Evolutionary conservation across 1,140 invertebrate genomes (phyloP).

Genomic region (Drosophila ercepeae): DNA sequence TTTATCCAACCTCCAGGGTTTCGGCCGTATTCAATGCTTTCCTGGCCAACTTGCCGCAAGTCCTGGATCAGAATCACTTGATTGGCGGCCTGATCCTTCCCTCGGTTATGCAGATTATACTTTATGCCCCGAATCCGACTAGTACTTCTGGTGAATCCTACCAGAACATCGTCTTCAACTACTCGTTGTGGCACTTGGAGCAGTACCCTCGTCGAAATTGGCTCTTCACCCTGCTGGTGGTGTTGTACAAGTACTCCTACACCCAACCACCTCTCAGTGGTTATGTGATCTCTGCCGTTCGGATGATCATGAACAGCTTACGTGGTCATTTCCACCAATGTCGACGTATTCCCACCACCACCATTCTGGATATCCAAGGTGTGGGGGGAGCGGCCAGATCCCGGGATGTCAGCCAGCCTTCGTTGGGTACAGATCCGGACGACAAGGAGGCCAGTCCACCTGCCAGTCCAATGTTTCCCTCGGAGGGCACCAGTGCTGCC

Average conservation of each 20-base stretch:
- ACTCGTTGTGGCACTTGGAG: constrained; percentile 95
- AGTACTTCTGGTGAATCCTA: constrained; percentile 82
- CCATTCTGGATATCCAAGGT: constrained; percentile 87
- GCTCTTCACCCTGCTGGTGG: constrained; percentile 96
- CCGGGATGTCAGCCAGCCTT: constrained; percentile 91
- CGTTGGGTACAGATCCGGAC: constrained; percentile 87
- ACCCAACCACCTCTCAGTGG: constrained; percentile 91
- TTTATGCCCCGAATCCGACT: constrained; percentile 92
- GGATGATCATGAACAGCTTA: constrained; percentile 96
- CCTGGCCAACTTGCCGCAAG: constrained; percentile 95
- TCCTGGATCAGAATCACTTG: constrained; percentile 96
- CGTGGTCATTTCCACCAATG: constrained; percentile 96
- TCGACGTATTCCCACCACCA: constrained; percentile 90
- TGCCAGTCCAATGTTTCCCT: constrained; percentile 81
- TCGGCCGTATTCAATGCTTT: constrained; percentile 98
- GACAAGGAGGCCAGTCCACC: constrained; percentile 82
- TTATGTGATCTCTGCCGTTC: constrained; percentile 92
- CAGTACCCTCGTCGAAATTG: constrained; percentile 93
- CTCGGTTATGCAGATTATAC: constrained; percentile 92
- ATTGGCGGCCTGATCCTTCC: constrained; percentile 95
- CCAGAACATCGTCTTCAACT: constrained; percentile 85
- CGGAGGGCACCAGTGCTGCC: constrained; percentile 80
- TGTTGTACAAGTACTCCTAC: constrained; percentile 99
- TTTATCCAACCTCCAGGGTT: constrained; percentile 71
- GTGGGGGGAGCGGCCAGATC: constrained; percentile 86